Percentiles rank a stretch among this genome's conserved stretches.
Conservation (phyloP, 2,888 invertebrate species). For the Apantesis nais region DNA sequence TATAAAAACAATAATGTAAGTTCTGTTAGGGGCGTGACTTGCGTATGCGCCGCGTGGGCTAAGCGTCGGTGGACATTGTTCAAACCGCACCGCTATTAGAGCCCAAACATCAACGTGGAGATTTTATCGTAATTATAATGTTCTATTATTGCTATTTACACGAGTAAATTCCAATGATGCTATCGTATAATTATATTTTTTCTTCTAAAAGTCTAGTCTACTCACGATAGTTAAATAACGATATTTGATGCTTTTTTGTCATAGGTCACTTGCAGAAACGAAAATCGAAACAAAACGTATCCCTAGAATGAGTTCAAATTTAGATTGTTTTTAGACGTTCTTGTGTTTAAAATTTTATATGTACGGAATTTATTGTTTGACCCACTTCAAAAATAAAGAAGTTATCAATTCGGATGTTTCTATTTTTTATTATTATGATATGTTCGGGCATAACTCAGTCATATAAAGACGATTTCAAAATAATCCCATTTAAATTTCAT, state of each 20-base stretch:
- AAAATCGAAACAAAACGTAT: background rate
- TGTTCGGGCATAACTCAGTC: no score
- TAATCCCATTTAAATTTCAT: no score
- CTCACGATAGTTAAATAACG: background rate
- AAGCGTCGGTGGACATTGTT: conserved; percentile 81
- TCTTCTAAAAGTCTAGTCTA: conserved; percentile 24
- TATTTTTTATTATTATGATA: no score
- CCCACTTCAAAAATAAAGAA: no score
- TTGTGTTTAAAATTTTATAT: no score
- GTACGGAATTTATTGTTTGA: no score
- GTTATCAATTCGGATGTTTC: no score
- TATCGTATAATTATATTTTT: conserved; percentile 52
- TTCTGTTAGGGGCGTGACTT: conserved; percentile 71
- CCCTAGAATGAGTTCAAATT: background rate
- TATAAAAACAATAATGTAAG: conserved; percentile 70
- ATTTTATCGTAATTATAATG: conserved; percentile 83
- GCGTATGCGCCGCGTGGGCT: conserved; percentile 79
- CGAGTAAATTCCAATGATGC: conserved; percentile 57
- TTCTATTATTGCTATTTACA: conserved; percentile 82
- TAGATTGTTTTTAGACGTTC: background rate
- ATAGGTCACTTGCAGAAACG: background rate
- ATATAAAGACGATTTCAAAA: no score
- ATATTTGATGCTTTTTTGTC: background rate
- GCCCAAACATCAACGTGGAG: conserved; percentile 75
- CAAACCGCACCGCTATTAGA: conserved; percentile 69